These are phyloP conservation scores for Meda fulgida DNA, from an alignment of 2,797 vertebrate species.

Conservation along the genomic window DNA sequence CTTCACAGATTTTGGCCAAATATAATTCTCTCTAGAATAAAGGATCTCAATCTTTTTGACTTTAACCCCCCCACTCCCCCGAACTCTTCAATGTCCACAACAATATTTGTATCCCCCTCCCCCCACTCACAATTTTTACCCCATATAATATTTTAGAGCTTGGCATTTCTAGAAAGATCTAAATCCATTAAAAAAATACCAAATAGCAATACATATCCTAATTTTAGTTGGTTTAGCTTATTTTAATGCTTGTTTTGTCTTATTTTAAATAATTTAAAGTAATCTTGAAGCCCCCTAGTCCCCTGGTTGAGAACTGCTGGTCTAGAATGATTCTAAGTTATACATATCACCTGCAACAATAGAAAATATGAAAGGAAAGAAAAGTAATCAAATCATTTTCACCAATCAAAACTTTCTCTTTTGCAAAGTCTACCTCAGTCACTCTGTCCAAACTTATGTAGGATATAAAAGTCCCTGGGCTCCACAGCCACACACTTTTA, in stretches of 20 bases:
- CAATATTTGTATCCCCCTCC: too few relatives aligned
- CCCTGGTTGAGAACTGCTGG: background rate
- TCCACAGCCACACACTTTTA: conserved; percentile 30
- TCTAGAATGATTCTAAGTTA: background rate
- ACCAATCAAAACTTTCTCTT: background rate
- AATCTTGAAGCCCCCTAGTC: background rate
- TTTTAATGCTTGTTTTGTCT: background rate
- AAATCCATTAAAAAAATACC: background rate
- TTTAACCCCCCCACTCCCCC: too few relatives aligned
- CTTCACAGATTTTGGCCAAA: background rate
- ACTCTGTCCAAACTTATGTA: conserved; percentile 63
- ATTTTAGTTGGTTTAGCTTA: background rate
- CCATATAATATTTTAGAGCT: background rate
- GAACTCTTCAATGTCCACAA: too few relatives aligned
- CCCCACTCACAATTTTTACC: background rate
- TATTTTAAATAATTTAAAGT: background rate
- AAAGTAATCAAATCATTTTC: background rate
- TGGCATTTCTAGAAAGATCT: background rate
- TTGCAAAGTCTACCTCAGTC: conserved; percentile 66
- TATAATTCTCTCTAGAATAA: background rate
- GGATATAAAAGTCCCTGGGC: conserved; percentile 16
- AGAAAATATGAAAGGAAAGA: background rate
- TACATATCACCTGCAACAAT: background rate
- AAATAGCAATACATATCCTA: background rate
- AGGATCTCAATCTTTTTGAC: too few relatives aligned